Percentiles rank a stretch among this genome's conserved stretches.
Conservation (phyloP, 35 echinoderm and acorn worm genomes). For the Hemicentrotus pulcherrimus region DNA sequence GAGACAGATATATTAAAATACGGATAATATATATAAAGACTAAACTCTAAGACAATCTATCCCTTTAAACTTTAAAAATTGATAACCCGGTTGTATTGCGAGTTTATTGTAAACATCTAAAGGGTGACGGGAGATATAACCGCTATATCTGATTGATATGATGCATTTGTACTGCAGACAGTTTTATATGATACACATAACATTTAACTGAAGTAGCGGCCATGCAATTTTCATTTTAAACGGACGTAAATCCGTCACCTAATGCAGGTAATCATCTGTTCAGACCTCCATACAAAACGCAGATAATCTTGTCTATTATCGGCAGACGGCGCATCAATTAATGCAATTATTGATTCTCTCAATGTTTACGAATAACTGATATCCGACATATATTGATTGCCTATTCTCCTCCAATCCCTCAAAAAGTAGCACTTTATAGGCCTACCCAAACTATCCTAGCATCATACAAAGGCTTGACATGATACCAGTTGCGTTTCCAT, state of each 20-base stretch:
- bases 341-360: neutral
- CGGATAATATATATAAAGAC: too few species aligned
- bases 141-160: too few species aligned
- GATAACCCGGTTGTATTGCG: too few species aligned
- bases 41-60: too few species aligned
- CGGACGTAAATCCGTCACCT: neutral
- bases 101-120: too few species aligned
- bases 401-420: neutral
- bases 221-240: neutral
- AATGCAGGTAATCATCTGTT: neutral
- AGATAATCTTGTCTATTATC: neutral
- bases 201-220: neutral
- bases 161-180: neutral
- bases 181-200: neutral
- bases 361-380: neutral
- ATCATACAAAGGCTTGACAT: neutral
- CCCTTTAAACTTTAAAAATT: too few species aligned
- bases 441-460: neutral
- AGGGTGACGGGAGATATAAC: too few species aligned
- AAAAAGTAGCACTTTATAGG: neutral
- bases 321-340: constrained; percentile 23
- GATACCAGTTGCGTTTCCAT: constrained; percentile 18
- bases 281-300: neutral
- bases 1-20: too few species aligned
- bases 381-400: constrained; percentile 13